Evolutionary conservation across 1,140 invertebrate genomes (phyloP).

Genomic region (Neotoxoptera formosana): DNA sequence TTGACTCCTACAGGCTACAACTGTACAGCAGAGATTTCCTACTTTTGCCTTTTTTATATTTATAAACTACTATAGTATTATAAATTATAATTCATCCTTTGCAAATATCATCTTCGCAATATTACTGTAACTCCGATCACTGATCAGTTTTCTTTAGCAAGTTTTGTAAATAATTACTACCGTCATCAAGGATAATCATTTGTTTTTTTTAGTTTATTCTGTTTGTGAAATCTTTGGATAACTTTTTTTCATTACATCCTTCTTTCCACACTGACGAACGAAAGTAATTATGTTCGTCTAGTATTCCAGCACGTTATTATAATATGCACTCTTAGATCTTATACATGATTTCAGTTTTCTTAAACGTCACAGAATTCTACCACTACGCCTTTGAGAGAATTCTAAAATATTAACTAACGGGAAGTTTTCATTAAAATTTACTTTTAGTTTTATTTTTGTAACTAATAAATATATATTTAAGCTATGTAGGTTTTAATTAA

Average conservation of each 20-base stretch:
- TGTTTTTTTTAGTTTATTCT: background rate
- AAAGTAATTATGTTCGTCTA: background rate
- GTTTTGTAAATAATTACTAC: background rate
- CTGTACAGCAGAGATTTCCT: too few species aligned
- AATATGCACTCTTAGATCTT: background rate
- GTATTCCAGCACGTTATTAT: background rate
- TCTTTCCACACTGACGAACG: background rate
- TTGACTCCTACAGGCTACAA: too few species aligned
- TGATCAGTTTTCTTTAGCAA: background rate
- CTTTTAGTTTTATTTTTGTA: background rate
- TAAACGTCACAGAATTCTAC: background rate
- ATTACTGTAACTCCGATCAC: background rate
- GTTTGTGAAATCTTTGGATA: background rate
- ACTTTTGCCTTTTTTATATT: background rate
- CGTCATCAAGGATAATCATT: background rate
- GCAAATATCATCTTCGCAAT: background rate
- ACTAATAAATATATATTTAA: background rate
- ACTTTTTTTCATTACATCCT: background rate
- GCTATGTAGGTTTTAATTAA: background rate
- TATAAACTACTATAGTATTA: too few species aligned
- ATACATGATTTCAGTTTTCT: background rate
- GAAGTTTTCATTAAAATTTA: background rate
- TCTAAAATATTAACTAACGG: background rate
- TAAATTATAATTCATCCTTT: background rate
- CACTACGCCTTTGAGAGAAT: background rate